A percentile compares a stretch with the other conserved stretches of the same genome.
These are phyloP conservation scores for Bombus cullumanus DNA, from an alignment of 1,140 invertebrate genomes.

Conservation along the genomic window DNA sequence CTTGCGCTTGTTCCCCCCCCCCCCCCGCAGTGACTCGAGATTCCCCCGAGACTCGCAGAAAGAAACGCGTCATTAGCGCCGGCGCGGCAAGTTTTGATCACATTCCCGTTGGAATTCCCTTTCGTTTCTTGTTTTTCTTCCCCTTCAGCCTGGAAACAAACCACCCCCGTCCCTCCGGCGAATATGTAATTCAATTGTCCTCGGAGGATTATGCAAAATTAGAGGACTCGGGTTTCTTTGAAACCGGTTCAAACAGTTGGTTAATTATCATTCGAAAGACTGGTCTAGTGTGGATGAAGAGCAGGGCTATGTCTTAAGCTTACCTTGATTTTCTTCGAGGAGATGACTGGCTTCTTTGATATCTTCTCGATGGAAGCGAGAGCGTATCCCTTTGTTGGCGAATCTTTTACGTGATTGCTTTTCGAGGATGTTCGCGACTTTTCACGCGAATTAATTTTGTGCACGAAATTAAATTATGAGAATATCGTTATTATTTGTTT, in stretches of 20 bases:
- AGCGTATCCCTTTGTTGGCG: too few relatives aligned
- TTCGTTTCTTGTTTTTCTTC: neutral
- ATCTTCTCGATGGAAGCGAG: neutral
- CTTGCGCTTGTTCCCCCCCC: conserved; percentile 13
- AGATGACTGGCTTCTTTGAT: neutral
- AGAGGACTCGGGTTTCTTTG: neutral
- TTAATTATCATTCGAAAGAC: conserved; percentile 6
- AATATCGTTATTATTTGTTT: too few relatives aligned
- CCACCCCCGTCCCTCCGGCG: neutral
- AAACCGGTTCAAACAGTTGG: neutral
- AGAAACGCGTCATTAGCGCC: conserved; percentile 37
- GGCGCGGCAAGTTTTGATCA: conserved; percentile 33
- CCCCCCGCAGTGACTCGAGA: neutral
- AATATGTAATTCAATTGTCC: conserved; percentile 34
- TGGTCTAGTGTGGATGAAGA: neutral
- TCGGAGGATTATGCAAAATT: neutral
- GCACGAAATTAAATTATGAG: too few relatives aligned
- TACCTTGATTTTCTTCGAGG: neutral
- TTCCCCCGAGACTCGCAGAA: conserved; percentile 21
- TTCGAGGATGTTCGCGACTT: too few relatives aligned
- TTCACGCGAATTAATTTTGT: too few relatives aligned
- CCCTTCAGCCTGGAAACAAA: neutral
- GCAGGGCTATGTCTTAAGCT: neutral
- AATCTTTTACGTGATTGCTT: too few relatives aligned
- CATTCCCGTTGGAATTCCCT: neutral